Evolutionary conservation across 2,888 invertebrate species (phyloP), one percentile per base, ranked within the genome.

Genomic region (Zootermopsis nevadensis): DNA sequence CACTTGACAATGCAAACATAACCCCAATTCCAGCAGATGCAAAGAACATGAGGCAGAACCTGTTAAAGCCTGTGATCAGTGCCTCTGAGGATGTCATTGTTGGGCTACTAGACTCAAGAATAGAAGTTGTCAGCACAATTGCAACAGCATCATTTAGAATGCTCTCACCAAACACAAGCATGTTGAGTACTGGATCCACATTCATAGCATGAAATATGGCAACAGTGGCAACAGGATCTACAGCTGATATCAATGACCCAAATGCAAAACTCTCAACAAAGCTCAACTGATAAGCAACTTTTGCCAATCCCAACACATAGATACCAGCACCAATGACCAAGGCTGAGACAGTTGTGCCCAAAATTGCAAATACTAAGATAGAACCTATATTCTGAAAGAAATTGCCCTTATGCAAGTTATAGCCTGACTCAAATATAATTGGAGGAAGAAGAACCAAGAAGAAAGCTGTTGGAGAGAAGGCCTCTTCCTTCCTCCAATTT

Each of bases 221-320:
- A 42, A 99, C 95, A 0, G 99, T 99, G 7, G 99, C 99, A 0
- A 99, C 99, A 0, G 99, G 99, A 91, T 99, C 99, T 7, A 99
- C 99, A 38, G 99, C 99, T 2, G 99, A 99, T 89, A 99, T 99
- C 84, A 98, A 90, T 0, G 99, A 98, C 12, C 99, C 99, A 91
- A 99, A 99, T 1, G 99, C 99, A 92, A 99, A 99, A 83, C 99
- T 98, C 90, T 99, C 98, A 12, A 98, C 96, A 90, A 99, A 97
- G 89, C 95, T 96, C 83, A 99, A 91, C 89, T 94, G 94, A 89
- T 98, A 99, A 0, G 98, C 98, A 15, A 97, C 96, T 88, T 96
- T 94, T 0, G 96, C 98, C 89, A 98, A 90, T 1, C 99, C 99
- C 77, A 99, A 90, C 55, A 99, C 91, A 89, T 98, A 99, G 86